Base-by-base conservation (phyloP, 2,888 invertebrate species). In the Eupithecia exiguata region DNA sequence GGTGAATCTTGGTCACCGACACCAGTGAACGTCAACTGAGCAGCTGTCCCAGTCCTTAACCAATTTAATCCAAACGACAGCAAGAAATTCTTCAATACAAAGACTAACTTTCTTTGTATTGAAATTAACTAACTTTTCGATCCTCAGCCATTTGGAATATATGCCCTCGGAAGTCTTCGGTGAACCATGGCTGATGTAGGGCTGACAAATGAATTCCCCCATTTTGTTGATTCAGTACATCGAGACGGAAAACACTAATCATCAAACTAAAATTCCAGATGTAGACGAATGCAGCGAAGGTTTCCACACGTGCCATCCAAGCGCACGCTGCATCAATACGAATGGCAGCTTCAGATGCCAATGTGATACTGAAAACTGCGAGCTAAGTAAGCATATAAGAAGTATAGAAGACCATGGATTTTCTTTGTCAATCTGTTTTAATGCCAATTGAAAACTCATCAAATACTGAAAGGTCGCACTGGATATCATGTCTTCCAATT, bases 251-350 rank as follows among this genome's bases (percentile, higher is more conserved):
- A 36, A 10, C 9, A 18, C n/a, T 63, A 0, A 63, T 63, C 14
- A 38, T 65, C 14, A 40, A 65, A 5, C 10, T 18, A 62, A 14
- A 14, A 36, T 69, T 65, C 25, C 90, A 97, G 98, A 98, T 94
- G 96, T 98, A 73, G 96, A 98, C 90, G 98, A 98, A 91, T 98
- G 98, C 87, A 93, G 95, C 84, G 96, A 96, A 84, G 96, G 96
- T 78, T 94, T 95, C 81, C 97, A 97, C 92, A 97, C 97, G 76
- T 98, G 98, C 88, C 97, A 97, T 88, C 95, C 96, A 66, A 96
- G 96, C 82, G 96, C 97, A 81, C 95, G 95, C 81, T 98, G 98
- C 91, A 94, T 96, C 81, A 98, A 98, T 90, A 96, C 95, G 12
- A 96, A 97, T 68, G 98, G 98, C 68, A 96, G 97, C 72, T 98